Percentiles rank a stretch among this genome's conserved stretches.
phyloP scores from a whole-genome alignment of 2,797 vertebrate species.

The Parambassis ranga region DNA sequence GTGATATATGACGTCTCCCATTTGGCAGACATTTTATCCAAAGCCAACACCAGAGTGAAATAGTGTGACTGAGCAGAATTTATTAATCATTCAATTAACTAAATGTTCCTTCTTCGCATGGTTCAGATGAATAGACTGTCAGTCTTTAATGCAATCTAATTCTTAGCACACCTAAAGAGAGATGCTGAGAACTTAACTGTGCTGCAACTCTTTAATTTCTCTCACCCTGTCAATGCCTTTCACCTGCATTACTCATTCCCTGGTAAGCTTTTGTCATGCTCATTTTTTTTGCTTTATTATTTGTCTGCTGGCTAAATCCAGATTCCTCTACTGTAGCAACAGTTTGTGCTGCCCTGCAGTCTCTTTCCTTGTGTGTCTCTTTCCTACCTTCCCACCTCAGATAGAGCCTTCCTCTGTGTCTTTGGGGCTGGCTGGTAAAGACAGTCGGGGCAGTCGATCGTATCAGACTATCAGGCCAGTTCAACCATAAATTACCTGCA shows the following conservation, averaged over 20 bases:
- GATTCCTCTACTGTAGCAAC: conserved; percentile 1
- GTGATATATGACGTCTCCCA: conserved; percentile 66
- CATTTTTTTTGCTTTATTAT: conserved; percentile 37
- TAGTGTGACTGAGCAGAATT: conserved; percentile 99
- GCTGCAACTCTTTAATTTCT: conserved; percentile 77
- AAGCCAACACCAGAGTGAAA: conserved; percentile 89
- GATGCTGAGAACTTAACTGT: conserved; percentile 85
- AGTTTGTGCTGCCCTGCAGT: conserved; percentile 15
- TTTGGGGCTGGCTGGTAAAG: conserved; percentile 69
- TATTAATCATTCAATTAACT: conserved; percentile 99
- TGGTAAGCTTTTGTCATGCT: conserved; percentile 33
- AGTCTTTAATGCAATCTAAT: conserved; percentile 97
- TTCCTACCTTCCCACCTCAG: conserved; percentile 16
- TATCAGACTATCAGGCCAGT: conserved; percentile 76
- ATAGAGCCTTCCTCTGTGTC: conserved; percentile 63
- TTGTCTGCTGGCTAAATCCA: conserved; percentile 19
- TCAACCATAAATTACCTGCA: conserved; percentile 79
- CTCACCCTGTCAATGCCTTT: conserved; percentile 39
- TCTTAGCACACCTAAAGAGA: conserved; percentile 87
- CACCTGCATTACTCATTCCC: conserved; percentile 61
- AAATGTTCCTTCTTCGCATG: conserved; percentile 95
- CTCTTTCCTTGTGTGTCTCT: conserved; percentile 8
- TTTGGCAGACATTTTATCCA: conserved; percentile 78
- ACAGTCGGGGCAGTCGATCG: conserved; percentile 69
- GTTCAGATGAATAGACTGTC: conserved; percentile 97